phyloP scores from a whole-genome alignment of 2,888 invertebrate species.

The Podabrus alpinus region DNA sequence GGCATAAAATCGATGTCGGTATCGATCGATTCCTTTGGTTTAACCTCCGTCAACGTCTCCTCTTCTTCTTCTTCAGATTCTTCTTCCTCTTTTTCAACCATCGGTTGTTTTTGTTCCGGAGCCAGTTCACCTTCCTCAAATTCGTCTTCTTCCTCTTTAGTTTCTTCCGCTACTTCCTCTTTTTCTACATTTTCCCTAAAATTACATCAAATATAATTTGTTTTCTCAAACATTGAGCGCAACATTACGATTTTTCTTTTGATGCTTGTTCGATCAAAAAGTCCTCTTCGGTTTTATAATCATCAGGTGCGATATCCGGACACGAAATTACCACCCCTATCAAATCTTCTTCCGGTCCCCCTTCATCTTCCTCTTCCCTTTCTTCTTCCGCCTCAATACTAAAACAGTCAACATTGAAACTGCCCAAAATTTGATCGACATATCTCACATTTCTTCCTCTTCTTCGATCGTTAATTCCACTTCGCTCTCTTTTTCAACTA shows the following conservation, averaged over 20 bases:
- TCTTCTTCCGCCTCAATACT: constrained; percentile 22
- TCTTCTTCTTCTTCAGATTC: not conserved
- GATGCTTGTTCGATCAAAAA: constrained; percentile 1
- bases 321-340: constrained; percentile 30
- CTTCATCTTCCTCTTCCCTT: constrained; percentile 6
- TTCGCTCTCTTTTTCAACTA: constrained; percentile 14
- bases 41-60: not conserved
- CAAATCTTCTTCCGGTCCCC: constrained; percentile 11
- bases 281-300: constrained; percentile 27
- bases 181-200: constrained; percentile 14
- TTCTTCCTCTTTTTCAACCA: not conserved
- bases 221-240: too few species aligned
- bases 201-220: not conserved
- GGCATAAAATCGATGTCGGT: not conserved
- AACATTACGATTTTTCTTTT: too few species aligned
- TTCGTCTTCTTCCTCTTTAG: constrained; percentile 18
- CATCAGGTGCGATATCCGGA: constrained; percentile 33
- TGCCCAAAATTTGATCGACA: not conserved
- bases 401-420: not conserved
- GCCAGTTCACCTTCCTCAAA: too few species aligned
- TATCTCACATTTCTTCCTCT: constrained; percentile 21
- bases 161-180: constrained; percentile 26
- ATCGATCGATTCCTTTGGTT: not conserved
- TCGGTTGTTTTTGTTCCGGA: not conserved
- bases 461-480: constrained; percentile 14